Evolutionary conservation across 2,113 vertebrate species (phyloP), one percentile per base, ranked within the genome.

Genomic region (Ptilonorhynchus violaceus): DNA sequence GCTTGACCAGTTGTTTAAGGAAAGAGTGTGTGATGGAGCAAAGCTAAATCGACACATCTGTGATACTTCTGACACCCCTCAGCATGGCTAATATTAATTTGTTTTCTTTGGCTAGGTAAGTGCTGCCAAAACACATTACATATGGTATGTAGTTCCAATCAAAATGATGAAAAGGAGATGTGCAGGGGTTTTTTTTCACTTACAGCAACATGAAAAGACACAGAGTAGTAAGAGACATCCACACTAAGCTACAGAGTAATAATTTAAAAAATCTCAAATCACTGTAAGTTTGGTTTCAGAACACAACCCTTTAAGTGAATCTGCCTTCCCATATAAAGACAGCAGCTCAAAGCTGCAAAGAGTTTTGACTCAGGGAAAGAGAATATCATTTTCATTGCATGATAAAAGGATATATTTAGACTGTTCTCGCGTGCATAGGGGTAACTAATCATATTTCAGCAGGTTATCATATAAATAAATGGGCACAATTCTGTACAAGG

Each of bases 41-140:
- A 96, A 98, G 95, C 97, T 97, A 98, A 98, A 97, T 95, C 95
- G 97, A 97, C 97, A 97, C 62, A 89, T 97, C 95, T 98, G 96
- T 97, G 97, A 98, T 97, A 97, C 94, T 97, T 97, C 97, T 97
- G 97, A 97, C 97, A 97, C 97, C 94, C 97, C 96, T 97, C 97
- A 95, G 96, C 95, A 94, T 97, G 96, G 97, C 97, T 93, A 96
- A 97, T 98, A 98, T 98, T 98, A 98, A 98, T 98, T 98, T 98
- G 98, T 98, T 98, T 98, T 98, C 97, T 98, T 98, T 98, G 97
- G 97, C 97, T 97, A 98, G 97, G 96, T 97, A 97, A 97, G 94
- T 95, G 94, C 94, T 98, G 98, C 98, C 98, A 98, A 96, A 96
- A 96, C 88, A 76, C 85, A 97, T 98, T 97, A 98, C 85, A 89